Evolutionary conservation across 2,888 invertebrate species (phyloP).

Genomic region (Eurois occulta): DNA sequence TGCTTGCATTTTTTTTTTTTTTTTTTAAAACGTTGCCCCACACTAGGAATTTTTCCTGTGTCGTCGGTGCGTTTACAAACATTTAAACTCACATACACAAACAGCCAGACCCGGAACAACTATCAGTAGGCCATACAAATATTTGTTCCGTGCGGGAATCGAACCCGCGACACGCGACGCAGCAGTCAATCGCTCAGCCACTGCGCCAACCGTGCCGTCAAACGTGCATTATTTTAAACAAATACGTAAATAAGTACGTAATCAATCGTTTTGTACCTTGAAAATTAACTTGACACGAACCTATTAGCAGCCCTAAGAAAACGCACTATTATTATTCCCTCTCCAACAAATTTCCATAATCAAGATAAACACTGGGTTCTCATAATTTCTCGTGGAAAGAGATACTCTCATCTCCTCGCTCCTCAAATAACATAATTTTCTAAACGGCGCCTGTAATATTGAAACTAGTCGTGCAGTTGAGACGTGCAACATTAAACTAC

Average conservation of each 20-base stretch:
- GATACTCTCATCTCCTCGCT: background rate
- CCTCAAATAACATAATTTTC: slow-evolving; percentile 52
- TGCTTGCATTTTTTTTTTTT: too few species aligned
- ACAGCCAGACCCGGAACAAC: too few species aligned
- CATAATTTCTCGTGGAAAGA: slow-evolving; percentile 30
- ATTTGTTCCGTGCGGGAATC: too few species aligned
- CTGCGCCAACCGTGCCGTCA: too few species aligned
- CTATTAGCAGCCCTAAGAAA: background rate
- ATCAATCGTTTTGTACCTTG: background rate
- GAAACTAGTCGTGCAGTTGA: slow-evolving; percentile 53
- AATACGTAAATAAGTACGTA: background rate
- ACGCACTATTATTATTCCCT: slow-evolving; percentile 1
- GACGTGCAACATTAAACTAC: slow-evolving; percentile 61
- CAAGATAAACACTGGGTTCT: slow-evolving; percentile 23
- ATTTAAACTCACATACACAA: too few species aligned
- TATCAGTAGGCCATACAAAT: too few species aligned
- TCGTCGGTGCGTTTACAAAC: too few species aligned
- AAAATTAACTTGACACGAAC: background rate
- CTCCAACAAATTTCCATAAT: slow-evolving; percentile 14
- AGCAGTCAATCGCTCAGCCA: too few species aligned
- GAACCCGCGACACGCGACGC: too few species aligned
- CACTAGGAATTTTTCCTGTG: too few species aligned
- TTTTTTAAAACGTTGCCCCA: too few species aligned
- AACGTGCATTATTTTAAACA: background rate
- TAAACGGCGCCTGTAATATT: slow-evolving; percentile 46